A percentile compares a stretch with the other conserved stretches of the same genome.
These are phyloP conservation scores for Alcis repandata DNA, from an alignment of 2,888 invertebrate species.

Conservation along the genomic window DNA sequence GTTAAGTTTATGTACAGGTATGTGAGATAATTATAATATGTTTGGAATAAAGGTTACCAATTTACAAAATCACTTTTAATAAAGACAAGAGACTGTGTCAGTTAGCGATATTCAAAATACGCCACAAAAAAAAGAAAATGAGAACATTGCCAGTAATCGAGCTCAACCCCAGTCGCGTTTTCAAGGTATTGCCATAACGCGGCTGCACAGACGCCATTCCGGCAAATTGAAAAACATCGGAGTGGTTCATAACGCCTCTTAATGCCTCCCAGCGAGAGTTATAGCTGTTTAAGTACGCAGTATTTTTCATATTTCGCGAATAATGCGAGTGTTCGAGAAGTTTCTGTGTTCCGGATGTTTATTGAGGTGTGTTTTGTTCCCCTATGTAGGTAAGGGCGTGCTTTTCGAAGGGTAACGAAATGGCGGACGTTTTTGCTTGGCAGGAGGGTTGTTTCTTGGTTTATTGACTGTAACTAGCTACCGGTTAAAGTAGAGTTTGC, in stretches of 20 bases:
- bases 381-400: constrained; percentile 37
- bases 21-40: no score
- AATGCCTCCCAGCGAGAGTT: constrained; percentile 77
- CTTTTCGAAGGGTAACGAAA: constrained; percentile 12
- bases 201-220: constrained; percentile 70
- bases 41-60: no score
- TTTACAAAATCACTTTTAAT: neutral
- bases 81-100: neutral
- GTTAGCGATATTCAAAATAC: constrained; percentile 1
- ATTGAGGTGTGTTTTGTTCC: constrained; percentile 46
- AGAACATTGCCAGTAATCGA: constrained; percentile 33
- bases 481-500: no score
- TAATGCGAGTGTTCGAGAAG: constrained; percentile 67
- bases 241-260: constrained; percentile 80
- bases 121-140: constrained; percentile 28
- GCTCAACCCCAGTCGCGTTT: constrained; percentile 49
- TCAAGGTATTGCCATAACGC: constrained; percentile 65
- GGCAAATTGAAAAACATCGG: constrained; percentile 83
- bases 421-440: constrained; percentile 12
- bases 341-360: constrained; percentile 49
- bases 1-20: no score
- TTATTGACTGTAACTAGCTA: neutral
- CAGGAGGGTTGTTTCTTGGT: neutral
- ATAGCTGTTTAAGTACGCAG: constrained; percentile 72
- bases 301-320: constrained; percentile 82